Percentiles rank a stretch among this genome's conserved stretches.
Evolutionary conservation across 2,797 vertebrate genomes (phyloP).

Genomic region (Centropyge bicolor): DNA sequence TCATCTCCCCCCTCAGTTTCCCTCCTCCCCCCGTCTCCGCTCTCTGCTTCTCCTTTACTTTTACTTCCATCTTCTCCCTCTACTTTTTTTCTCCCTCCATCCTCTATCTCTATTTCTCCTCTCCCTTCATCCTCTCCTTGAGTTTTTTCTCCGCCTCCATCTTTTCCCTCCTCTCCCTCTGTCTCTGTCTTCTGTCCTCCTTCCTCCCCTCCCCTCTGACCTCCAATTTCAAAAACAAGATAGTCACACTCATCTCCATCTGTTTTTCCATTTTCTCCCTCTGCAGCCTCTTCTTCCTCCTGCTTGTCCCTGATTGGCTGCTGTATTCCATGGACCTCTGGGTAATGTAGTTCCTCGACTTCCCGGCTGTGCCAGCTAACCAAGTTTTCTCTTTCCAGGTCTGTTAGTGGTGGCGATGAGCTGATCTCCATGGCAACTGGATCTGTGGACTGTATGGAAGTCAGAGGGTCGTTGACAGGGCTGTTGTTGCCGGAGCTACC

Average conservation of each 20-base stretch:
- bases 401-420: constrained; percentile 45
- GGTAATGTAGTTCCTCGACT: constrained; percentile 47
- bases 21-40: not conserved
- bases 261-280: constrained; percentile 20
- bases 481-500: constrained; percentile 19
- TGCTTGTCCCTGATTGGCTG: constrained; percentile 15
- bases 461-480: constrained; percentile 31
- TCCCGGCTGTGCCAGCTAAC: constrained; percentile 49
- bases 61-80: not conserved
- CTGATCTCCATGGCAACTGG: constrained; percentile 74
- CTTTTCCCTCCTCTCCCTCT: not conserved
- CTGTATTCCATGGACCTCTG: constrained; percentile 38
- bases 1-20: not conserved
- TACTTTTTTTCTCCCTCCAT: not conserved
- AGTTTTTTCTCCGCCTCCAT: constrained; percentile 3
- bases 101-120: not conserved
- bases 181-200: not conserved
- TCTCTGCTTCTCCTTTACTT: not conserved
- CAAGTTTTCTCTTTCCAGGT: constrained; percentile 57
- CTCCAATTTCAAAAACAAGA: constrained; percentile 60
- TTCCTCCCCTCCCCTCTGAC: constrained; percentile 2
- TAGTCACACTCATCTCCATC: constrained; percentile 62
- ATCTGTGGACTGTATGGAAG: constrained; percentile 35
- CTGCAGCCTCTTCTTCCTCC: constrained; percentile 28
- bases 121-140: not conserved